phyloP scores from a whole-genome alignment of 2,797 vertebrate genomes.

The Simalia tracyae region DNA sequence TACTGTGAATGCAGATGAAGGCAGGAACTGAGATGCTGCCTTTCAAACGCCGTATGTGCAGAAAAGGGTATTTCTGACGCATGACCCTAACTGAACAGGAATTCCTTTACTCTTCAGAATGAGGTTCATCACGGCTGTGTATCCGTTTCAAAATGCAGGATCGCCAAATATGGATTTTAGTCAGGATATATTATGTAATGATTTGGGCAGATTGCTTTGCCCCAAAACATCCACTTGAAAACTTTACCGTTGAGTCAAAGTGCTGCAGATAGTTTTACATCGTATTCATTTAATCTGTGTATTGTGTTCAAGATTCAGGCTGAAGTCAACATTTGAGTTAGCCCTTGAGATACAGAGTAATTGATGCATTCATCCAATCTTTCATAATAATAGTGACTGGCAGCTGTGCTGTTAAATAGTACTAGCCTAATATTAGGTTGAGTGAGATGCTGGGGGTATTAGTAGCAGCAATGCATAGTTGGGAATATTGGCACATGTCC shows the following conservation, averaged over 20 bases:
- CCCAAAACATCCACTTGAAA: not conserved
- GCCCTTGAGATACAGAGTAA: not conserved
- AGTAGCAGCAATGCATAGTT: not conserved
- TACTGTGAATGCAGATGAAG: conserved; percentile 50
- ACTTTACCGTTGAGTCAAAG: not conserved
- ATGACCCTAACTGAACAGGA: conserved; percentile 72
- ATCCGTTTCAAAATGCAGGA: conserved; percentile 59
- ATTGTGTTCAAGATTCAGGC: not conserved
- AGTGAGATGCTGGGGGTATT: not conserved
- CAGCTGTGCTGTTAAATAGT: not conserved
- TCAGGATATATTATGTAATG: conserved; percentile 30
- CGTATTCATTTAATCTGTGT: not conserved
- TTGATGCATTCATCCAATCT: not conserved
- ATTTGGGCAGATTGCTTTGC: not conserved
- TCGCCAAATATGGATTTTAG: conserved; percentile 43
- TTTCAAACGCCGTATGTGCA: conserved; percentile 64
- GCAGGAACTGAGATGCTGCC: conserved; percentile 71
- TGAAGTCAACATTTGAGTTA: not conserved
- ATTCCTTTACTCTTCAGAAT: conserved; percentile 71
- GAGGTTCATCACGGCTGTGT: conserved; percentile 57
- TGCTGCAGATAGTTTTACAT: not conserved
- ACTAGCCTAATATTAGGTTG: not conserved
- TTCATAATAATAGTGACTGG: not conserved
- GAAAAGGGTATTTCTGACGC: conserved; percentile 73
- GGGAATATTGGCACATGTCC: not conserved